Conservation (phyloP, 2,888 invertebrate genomes). For the Campoletis raptor region DNA sequence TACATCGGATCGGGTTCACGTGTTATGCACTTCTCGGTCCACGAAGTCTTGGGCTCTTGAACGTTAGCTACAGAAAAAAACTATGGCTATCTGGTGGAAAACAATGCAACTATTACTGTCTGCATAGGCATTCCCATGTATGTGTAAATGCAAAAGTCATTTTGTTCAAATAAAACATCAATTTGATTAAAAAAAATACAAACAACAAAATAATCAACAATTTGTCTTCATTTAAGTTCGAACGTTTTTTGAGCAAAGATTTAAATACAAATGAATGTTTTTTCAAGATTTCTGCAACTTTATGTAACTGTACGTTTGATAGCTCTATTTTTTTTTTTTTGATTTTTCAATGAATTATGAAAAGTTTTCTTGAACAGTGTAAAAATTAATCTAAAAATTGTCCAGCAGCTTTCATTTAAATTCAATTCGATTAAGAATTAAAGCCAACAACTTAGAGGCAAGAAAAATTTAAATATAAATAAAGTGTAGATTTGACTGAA, state of each 20-base stretch:
- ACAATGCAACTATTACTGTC: constrained; percentile 56
- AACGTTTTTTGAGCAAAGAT: not conserved
- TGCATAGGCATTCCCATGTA: not conserved
- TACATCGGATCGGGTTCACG: constrained; percentile 68
- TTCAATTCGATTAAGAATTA: not conserved
- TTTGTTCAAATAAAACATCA: not conserved
- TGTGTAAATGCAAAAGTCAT: not conserved
- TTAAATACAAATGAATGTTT: not conserved
- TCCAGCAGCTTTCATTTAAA: not conserved
- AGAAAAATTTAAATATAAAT: not conserved
- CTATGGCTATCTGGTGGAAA: constrained; percentile 21
- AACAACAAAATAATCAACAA: too few species aligned
- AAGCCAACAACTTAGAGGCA: not conserved
- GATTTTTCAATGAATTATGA: not conserved
- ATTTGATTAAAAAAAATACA: not conserved
- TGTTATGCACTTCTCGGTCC: constrained; percentile 66
- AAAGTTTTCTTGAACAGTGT: not conserved
- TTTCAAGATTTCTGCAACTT: not conserved
- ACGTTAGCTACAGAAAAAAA: constrained; percentile 1
- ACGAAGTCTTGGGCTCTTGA: constrained; percentile 43
- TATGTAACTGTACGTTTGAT: not conserved
- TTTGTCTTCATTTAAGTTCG: not conserved
- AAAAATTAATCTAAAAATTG: not conserved
- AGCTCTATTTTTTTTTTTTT: not conserved
- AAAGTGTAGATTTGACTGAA: not conserved